Base-by-base conservation (phyloP, 2,113 vertebrate genomes). In the Coptodon rendalli region DNA sequence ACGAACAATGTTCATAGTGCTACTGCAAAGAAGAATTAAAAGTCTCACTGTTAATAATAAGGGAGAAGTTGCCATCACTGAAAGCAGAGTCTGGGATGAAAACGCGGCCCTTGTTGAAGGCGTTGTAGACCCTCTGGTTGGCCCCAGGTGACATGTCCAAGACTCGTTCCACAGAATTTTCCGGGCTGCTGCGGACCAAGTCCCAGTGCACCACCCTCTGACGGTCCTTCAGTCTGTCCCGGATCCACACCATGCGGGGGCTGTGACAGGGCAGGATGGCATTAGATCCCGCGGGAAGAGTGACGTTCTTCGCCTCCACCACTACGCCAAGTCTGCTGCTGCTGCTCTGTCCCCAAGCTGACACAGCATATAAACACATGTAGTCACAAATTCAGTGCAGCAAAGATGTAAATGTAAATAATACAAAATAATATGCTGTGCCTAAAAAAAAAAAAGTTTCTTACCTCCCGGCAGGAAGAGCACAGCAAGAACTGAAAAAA, bases 191-290 rank as follows among this genome's bases (percentile, higher is more conserved):
- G 81, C 95, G 96, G 52, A 95, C 95, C 45, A 98, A 36, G 54
- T 99, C 98, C 99, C 99, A 99, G 95, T 99, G 99, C 40, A 98
- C 97, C 76, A 99, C 98, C 0, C 98, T 97, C 93, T 99, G 98
- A 19, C 98, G 97, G 96, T 99, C 99, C 4, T 96, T 97, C 43
- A 99, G 96, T 2, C 96, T 95, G 90, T 99, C 99, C 86, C 95
- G 97, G 6, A 97, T 98, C 98, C 98, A 98, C 76, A 99, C 96
- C 96, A 99, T 98, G 86, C 97, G 97, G 31, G 97, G 95, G 81
- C 98, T 99, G 90, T 97, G 97, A 94, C 98, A 99, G 17, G 96
- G 96, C 83, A 99, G 96, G 7, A 97, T 87, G 0, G 97, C 97
- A 68, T 92, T 92, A 0, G 97, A 94, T 0, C 98, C 98, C 0